A percentile compares a stretch with the other conserved stretches of the same genome.
Evolutionary conservation across 2,888 invertebrate genomes (phyloP).

Genomic region (Eristalinus aeneus): DNA sequence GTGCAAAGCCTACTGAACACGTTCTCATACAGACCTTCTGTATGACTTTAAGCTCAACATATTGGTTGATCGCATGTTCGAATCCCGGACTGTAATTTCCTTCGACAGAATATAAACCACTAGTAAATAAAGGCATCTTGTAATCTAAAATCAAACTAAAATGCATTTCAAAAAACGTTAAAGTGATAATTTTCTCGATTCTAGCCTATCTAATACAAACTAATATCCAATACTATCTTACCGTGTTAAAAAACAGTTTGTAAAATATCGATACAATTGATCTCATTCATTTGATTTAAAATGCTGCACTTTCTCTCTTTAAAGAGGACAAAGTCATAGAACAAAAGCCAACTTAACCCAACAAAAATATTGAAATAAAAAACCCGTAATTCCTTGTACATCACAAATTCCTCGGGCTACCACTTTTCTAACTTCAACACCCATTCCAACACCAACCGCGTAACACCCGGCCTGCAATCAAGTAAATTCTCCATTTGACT

Average conservation of each 20-base stretch:
- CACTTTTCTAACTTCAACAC: not conserved
- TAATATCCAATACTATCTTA: too few relatives aligned
- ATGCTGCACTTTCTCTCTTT: not conserved
- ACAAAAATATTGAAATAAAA: not conserved
- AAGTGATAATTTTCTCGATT: too few relatives aligned
- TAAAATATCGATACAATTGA: not conserved
- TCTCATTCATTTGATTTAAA: not conserved
- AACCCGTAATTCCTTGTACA: not conserved
- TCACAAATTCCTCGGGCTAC: conserved; percentile 7
- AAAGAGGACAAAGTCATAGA: not conserved
- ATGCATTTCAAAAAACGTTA: too few relatives aligned
- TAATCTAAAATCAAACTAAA: too few relatives aligned
- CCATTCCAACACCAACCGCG: not conserved
- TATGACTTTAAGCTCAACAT: too few relatives aligned
- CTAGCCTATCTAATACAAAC: too few relatives aligned
- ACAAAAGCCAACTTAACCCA: not conserved
- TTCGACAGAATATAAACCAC: too few relatives aligned
- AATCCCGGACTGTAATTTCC: too few relatives aligned
- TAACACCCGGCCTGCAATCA: conserved; percentile 47
- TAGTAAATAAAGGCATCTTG: too few relatives aligned
- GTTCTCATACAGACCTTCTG: too few relatives aligned
- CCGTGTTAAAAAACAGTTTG: not conserved
- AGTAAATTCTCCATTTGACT: conserved; percentile 60
- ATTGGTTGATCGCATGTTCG: too few relatives aligned
- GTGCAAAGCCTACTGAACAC: too few relatives aligned